Conservation (phyloP, 2,888 invertebrate genomes). For the Pilophorus perplexus region DNA sequence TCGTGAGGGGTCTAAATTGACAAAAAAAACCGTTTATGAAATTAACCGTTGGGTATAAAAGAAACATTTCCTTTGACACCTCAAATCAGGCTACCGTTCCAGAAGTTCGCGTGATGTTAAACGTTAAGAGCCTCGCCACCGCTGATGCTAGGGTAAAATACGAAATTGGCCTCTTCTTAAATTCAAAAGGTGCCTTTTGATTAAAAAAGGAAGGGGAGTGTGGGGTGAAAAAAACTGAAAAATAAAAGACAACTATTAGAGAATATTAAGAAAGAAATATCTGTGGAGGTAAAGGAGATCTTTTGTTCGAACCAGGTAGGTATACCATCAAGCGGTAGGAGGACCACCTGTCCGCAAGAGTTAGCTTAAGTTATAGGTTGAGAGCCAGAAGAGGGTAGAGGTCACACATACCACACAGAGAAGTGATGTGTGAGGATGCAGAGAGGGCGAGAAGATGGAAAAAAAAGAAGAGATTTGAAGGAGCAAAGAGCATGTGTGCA, state of each 20-base stretch:
- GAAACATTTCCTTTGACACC: constrained; percentile 29
- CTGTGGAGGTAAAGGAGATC: constrained; percentile 26
- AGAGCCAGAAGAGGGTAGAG: constrained; percentile 2
- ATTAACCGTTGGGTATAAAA: constrained; percentile 13
- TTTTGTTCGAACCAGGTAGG: constrained; percentile 25
- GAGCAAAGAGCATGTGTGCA: constrained; percentile 30
- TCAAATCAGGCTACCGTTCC: constrained; percentile 27
- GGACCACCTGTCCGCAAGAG: constrained; percentile 43
- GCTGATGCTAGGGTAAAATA: constrained; percentile 9
- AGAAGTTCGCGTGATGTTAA: constrained; percentile 27
- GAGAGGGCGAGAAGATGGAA: constrained; percentile 2
- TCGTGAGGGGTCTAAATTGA: too few relatives aligned
- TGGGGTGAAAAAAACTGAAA: constrained; percentile 3
- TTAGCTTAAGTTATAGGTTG: constrained; percentile 44
- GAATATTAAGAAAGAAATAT: constrained; percentile 30
- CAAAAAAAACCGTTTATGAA: constrained; percentile 10
- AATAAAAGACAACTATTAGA: constrained; percentile 25
- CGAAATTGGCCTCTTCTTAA: not conserved
- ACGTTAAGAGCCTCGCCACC: constrained; percentile 4
- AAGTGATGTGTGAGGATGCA: constrained; percentile 3
- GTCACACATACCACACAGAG: constrained; percentile 30
- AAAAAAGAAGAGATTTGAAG: constrained; percentile 33
- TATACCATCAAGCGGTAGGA: constrained; percentile 13
- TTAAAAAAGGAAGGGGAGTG: not conserved
- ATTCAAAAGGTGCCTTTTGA: constrained; percentile 13